phyloP scores from a whole-genome alignment of 2,113 vertebrate genomes.

The Cariama cristata region DNA sequence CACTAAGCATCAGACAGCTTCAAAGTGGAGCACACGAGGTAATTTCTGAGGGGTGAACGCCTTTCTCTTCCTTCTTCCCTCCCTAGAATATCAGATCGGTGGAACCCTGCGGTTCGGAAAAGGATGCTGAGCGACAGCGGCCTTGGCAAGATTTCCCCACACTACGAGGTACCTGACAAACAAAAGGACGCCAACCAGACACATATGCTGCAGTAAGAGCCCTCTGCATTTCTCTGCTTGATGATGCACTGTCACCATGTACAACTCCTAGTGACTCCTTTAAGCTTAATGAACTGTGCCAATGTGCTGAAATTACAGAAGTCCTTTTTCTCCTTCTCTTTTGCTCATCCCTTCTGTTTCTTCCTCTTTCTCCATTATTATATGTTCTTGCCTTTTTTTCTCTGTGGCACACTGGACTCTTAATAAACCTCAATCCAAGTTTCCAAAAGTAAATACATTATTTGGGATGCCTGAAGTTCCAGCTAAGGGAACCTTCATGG shows the following conservation, averaged over 20 bases:
- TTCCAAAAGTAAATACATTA: not conserved
- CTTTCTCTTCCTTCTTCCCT: not conserved
- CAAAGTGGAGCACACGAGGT: fast-evolving
- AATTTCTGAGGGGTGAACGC: not conserved
- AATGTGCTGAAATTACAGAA: not conserved
- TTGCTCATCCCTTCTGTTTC: not conserved
- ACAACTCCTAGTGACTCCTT: not conserved
- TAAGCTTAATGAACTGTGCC: not conserved
- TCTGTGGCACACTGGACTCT: not conserved
- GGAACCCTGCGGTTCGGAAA: constrained; percentile 75
- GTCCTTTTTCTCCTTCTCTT: not conserved
- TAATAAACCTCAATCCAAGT: not conserved
- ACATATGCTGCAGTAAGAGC: constrained; percentile 79
- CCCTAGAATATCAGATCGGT: constrained; percentile 76
- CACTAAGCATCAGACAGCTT: not conserved
- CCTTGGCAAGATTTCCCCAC: constrained; percentile 69
- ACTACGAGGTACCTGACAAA: constrained; percentile 77
- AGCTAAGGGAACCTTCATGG: not conserved
- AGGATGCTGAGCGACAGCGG: constrained; percentile 79
- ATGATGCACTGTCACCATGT: not conserved
- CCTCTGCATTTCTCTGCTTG: constrained; percentile 52
- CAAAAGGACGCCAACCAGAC: constrained; percentile 78
- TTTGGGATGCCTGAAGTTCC: not conserved
- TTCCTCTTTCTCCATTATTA: not conserved
- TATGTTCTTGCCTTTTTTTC: not conserved